phyloP scores from a whole-genome alignment of 2,888 invertebrate species.

The Amphiduros pacificus region DNA sequence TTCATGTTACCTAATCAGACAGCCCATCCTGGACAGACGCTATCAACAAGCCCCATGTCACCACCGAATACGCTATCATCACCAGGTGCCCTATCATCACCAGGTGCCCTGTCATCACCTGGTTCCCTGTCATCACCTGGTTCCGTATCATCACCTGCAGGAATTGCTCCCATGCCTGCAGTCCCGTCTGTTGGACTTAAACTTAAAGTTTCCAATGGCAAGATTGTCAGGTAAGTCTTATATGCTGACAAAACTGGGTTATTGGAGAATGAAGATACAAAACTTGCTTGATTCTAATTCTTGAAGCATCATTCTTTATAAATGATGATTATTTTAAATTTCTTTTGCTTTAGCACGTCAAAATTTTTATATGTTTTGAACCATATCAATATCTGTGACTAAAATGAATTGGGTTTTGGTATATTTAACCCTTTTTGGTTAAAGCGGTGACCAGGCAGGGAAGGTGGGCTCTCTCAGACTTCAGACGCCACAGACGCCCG shows the following conservation, averaged over 20 bases:
- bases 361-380: no score
- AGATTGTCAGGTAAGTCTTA: conserved; percentile 45
- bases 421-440: no score
- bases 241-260: neutral
- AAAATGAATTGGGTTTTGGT: no score
- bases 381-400: no score
- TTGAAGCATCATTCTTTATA: neutral
- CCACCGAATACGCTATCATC: no score
- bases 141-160: conserved; percentile 1
- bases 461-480: no score
- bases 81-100: no score
- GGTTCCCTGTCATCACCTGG: neutral
- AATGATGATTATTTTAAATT: neutral
- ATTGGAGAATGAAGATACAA: neutral
- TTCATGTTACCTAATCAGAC: no score
- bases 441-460: conserved; percentile 31
- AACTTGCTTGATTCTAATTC: neutral
- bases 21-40: no score
- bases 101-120: neutral
- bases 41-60: no score
- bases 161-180: conserved; percentile 9
- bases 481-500: no score
- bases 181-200: conserved; percentile 31
- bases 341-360: no score
- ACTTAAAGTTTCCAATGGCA: conserved; percentile 53